phyloP scores from a whole-genome alignment of 1,140 invertebrate species.

The Zaprionus gabonicus region DNA sequence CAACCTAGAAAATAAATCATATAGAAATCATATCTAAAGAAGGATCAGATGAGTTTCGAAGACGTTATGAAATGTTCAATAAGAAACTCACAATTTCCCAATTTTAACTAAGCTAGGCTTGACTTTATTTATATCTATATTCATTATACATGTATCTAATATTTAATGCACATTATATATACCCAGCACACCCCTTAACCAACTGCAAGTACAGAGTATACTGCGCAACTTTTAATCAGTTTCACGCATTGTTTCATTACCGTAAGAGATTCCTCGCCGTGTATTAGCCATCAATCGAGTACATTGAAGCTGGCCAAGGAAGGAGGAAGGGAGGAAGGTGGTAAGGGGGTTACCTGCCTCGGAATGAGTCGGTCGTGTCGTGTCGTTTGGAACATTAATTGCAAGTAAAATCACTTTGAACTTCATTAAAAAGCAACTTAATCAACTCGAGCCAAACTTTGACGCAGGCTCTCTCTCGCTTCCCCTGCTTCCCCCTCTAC shows the following conservation, averaged over 20 bases:
- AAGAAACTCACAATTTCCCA: too few species aligned
- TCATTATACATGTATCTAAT: neutral
- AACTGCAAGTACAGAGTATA: neutral
- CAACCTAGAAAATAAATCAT: too few species aligned
- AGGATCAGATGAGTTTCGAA: too few species aligned
- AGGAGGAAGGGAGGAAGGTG: too few species aligned
- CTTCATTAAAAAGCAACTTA: conserved; percentile 81
- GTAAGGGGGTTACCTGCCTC: neutral
- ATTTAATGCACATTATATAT: neutral
- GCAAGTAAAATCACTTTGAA: conserved; percentile 79
- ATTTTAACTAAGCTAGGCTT: neutral
- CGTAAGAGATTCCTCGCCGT: neutral
- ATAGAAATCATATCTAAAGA: too few species aligned
- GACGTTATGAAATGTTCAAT: too few species aligned
- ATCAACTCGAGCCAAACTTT: conserved; percentile 76
- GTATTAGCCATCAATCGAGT: neutral
- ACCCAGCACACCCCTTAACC: neutral
- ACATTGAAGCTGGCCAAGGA: too few species aligned
- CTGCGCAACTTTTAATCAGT: neutral
- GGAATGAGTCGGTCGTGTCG: neutral
- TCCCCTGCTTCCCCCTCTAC: too few species aligned
- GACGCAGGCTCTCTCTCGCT: neutral
- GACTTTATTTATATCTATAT: neutral
- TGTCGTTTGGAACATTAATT: conserved; percentile 61
- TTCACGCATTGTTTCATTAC: neutral